phyloP scores from a whole-genome alignment of 1,140 invertebrate species.

The Tetragnatha versicolor region DNA sequence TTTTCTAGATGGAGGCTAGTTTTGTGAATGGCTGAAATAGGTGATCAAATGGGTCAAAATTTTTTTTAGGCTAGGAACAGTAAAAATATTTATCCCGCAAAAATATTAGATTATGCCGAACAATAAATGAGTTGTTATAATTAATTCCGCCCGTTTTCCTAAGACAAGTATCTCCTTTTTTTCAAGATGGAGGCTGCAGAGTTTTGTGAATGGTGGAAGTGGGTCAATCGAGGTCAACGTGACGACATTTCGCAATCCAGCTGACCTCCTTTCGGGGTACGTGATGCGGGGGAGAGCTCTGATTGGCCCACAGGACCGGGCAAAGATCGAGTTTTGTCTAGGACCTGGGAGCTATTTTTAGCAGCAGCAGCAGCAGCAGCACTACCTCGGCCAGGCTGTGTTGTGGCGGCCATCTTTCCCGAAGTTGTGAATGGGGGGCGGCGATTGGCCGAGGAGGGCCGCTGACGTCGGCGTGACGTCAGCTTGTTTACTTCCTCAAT shows the following conservation, averaged over 20 bases:
- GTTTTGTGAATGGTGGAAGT: constrained; percentile 41
- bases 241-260: constrained; percentile 26
- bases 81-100: no score
- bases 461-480: constrained; percentile 33
- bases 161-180: no score
- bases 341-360: neutral
- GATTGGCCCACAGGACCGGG: constrained; percentile 1
- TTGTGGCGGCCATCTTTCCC: constrained; percentile 19
- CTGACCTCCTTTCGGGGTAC: constrained; percentile 31
- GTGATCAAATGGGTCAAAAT: no score
- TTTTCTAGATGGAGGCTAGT: no score
- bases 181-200: no score
- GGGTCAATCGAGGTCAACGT: constrained; percentile 39
- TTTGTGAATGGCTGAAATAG: no score
- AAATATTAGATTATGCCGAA: no score
- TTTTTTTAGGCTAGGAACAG: no score
- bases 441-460: constrained; percentile 5
- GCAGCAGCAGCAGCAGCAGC: no score
- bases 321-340: neutral
- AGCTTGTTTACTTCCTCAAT: constrained; percentile 44
- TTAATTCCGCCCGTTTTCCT: no score
- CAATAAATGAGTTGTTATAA: no score
- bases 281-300: constrained; percentile 14
- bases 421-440: constrained; percentile 28
- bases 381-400: no score